phyloP scores from a whole-genome alignment of 2,888 invertebrate species.

The Sphaerophoria taeniata region DNA sequence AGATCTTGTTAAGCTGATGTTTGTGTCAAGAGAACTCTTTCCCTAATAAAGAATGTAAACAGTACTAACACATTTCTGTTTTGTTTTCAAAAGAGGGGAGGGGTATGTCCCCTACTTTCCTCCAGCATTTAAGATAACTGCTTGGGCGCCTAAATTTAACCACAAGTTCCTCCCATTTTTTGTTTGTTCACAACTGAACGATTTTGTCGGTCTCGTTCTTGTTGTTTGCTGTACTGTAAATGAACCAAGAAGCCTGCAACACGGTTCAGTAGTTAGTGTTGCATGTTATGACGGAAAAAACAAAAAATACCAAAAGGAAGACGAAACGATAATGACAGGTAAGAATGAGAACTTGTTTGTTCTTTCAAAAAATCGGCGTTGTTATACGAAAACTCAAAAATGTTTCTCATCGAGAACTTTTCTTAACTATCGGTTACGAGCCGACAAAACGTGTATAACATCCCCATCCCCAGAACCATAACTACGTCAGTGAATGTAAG shows the following conservation, averaged over 20 bases:
- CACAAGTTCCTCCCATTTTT: conserved; percentile 7
- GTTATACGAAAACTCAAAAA: neutral
- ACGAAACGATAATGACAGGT: conserved; percentile 10
- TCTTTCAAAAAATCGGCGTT: neutral
- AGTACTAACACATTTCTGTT: neutral
- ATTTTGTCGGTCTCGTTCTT: conserved; percentile 2
- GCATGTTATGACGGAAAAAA: conserved; percentile 17
- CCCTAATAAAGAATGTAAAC: neutral
- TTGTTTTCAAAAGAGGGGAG: too few relatives aligned
- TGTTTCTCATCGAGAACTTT: too few relatives aligned
- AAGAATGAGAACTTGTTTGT: conserved; percentile 30
- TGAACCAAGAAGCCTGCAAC: conserved; percentile 20
- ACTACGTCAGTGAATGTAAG: neutral
- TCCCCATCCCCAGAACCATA: neutral
- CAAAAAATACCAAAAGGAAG: conserved; percentile 17
- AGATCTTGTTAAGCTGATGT: conserved; percentile 4
- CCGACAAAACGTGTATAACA: neutral
- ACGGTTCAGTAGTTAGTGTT: conserved; percentile 32
- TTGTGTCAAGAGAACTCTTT: conserved; percentile 15
- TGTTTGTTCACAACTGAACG: conserved; percentile 23
- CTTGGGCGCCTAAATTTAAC: conserved; percentile 31
- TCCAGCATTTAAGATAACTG: neutral
- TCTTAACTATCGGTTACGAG: too few relatives aligned
- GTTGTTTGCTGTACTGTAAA: neutral
- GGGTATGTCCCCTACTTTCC: too few relatives aligned